Evolutionary conservation across 2,113 vertebrate species (phyloP).

Genomic region (Vulpes lagopus): DNA sequence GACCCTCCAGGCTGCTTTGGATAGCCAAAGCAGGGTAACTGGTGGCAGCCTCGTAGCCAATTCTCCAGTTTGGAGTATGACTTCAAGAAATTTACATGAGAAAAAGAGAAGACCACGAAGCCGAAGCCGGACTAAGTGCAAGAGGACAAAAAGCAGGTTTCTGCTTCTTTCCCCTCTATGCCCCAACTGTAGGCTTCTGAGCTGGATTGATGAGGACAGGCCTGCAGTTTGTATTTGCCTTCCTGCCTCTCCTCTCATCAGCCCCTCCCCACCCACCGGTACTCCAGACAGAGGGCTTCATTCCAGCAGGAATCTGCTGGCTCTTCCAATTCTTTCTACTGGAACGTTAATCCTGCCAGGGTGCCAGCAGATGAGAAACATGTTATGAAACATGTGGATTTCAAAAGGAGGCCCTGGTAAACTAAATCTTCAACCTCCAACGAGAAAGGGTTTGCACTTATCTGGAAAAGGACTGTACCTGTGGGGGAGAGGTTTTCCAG

Average conservation of each 20-base stretch:
- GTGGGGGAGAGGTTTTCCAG: neutral
- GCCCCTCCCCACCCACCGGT: neutral
- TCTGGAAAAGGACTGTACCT: neutral
- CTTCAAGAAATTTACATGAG: neutral
- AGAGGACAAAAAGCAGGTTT: neutral
- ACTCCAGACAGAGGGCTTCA: neutral
- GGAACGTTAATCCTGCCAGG: neutral
- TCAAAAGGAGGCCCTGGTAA: neutral
- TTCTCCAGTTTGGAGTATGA: neutral
- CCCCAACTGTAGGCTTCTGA: neutral
- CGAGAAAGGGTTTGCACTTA: neutral
- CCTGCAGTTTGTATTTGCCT: neutral
- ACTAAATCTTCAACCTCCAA: neutral
- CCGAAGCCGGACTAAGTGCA: neutral
- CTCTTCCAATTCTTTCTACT: neutral
- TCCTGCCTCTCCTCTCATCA: neutral
- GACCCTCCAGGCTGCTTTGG: neutral
- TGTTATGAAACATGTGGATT: neutral
- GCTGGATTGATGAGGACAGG: neutral
- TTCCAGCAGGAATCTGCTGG: neutral
- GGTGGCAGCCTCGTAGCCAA: neutral
- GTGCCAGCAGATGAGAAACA: neutral
- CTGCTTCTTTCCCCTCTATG: neutral
- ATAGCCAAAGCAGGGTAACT: neutral
- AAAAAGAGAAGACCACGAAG: neutral